Percentiles rank a stretch among this genome's conserved stretches.
Conservation (phyloP, 2,797 vertebrate species). For the Gymnothorax reevesii region DNA sequence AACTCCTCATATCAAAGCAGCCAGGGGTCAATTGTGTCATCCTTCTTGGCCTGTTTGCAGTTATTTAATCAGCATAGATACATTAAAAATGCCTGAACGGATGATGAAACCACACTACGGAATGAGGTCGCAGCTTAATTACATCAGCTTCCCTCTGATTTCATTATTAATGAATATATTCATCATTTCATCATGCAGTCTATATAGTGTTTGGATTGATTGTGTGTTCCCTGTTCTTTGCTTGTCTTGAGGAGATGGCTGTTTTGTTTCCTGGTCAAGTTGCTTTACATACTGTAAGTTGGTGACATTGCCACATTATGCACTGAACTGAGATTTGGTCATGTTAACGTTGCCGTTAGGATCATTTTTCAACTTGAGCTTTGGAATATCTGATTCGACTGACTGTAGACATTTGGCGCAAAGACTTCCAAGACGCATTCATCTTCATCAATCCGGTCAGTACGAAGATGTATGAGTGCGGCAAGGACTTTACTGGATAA, state of each 20-base stretch:
- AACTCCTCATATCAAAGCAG: constrained; percentile 38
- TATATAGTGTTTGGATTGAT: constrained; percentile 43
- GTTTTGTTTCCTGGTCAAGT: constrained; percentile 53
- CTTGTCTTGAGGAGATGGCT: constrained; percentile 38
- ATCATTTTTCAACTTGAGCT: constrained; percentile 46
- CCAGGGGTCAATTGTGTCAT: constrained; percentile 43
- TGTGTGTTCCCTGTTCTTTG: constrained; percentile 20
- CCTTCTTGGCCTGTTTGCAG: neutral
- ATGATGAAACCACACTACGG: constrained; percentile 48
- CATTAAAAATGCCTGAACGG: constrained; percentile 56
- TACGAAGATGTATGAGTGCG: neutral
- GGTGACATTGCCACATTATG: constrained; percentile 48
- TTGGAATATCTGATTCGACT: constrained; percentile 40
- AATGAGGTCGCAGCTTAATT: constrained; percentile 56
- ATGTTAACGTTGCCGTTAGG: constrained; percentile 59
- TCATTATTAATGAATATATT: constrained; percentile 31
- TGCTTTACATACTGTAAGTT: constrained; percentile 38
- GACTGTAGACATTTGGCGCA: constrained; percentile 43
- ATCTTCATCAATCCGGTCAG: neutral
- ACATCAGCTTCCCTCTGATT: constrained; percentile 39
- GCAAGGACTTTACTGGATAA: neutral
- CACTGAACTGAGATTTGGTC: constrained; percentile 44
- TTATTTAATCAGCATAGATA: constrained; percentile 59
- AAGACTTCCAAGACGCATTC: constrained; percentile 28
- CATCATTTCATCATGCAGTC: constrained; percentile 27